Conservation (phyloP, 2,797 vertebrate species). For the Coccyzus lansbergi region DNA sequence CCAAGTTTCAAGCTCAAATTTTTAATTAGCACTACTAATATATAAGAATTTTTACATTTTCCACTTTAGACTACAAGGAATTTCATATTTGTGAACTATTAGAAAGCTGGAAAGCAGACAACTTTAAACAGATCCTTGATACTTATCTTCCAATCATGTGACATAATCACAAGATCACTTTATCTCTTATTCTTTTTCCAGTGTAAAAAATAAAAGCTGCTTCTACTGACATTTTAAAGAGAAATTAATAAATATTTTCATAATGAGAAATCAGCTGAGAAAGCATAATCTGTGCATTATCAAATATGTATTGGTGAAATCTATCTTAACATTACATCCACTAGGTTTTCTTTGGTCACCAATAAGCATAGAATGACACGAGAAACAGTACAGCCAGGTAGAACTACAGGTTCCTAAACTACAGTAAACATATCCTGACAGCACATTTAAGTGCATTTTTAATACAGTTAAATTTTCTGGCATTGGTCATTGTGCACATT, state of each 20-base stretch:
- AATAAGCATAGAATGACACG: neutral
- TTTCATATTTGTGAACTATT: neutral
- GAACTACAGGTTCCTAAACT: neutral
- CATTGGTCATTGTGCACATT: neutral
- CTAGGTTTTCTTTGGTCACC: neutral
- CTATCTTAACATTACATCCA: neutral
- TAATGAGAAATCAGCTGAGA: slow-evolving; percentile 52
- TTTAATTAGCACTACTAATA: neutral
- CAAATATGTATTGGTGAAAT: slow-evolving; percentile 11
- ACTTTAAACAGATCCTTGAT: neutral
- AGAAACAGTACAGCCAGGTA: neutral
- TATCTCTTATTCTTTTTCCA: neutral
- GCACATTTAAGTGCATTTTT: neutral
- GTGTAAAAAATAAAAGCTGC: slow-evolving; percentile 50
- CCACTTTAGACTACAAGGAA: neutral
- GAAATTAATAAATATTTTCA: slow-evolving; percentile 43
- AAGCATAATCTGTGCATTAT: slow-evolving; percentile 24
- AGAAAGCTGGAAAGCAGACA: neutral
- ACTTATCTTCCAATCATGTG: neutral
- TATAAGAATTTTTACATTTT: neutral
- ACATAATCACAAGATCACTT: slow-evolving; percentile 4
- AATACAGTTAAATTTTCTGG: neutral
- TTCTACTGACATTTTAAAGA: slow-evolving; percentile 39
- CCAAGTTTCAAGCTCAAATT: neutral
- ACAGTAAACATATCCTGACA: neutral